phyloP scores from a whole-genome alignment of 2,888 invertebrate genomes.

The Gortyna flavago region DNA sequence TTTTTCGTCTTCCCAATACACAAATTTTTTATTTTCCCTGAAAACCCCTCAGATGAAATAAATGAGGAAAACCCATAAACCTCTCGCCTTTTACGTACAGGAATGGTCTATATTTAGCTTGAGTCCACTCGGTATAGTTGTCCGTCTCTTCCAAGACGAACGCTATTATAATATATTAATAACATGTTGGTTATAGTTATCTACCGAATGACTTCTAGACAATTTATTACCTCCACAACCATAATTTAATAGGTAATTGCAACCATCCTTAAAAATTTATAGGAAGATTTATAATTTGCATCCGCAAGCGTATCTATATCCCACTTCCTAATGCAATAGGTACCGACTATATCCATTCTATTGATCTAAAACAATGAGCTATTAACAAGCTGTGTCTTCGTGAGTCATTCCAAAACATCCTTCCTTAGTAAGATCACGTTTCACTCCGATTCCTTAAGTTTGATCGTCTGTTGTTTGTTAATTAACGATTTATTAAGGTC shows the following conservation, averaged over 20 bases:
- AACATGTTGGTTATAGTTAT: neutral
- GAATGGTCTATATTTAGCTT: slow-evolving; percentile 8
- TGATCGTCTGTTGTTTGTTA: slow-evolving; percentile 34
- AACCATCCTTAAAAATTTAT: neutral
- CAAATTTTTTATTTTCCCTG: neutral
- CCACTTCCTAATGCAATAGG: slow-evolving; percentile 17
- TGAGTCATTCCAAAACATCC: slow-evolving; percentile 22
- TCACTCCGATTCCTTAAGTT: slow-evolving; percentile 8
- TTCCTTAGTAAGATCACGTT: slow-evolving; percentile 37
- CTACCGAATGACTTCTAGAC: neutral
- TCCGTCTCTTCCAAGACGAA: neutral
- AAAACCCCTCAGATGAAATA: too few species aligned
- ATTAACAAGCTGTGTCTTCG: slow-evolving; percentile 28
- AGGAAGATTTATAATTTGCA: slow-evolving; percentile 15
- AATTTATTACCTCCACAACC: neutral
- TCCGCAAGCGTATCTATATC: neutral
- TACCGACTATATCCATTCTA: neutral
- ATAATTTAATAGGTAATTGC: too few species aligned
- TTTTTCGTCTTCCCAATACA: neutral
- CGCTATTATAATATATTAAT: neutral
- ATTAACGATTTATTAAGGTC: slow-evolving; percentile 43
- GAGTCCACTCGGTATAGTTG: neutral
- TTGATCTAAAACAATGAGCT: slow-evolving; percentile 50
- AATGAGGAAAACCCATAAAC: too few species aligned
- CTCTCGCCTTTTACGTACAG: neutral